These are phyloP conservation scores for Actinernus sp. DNA, from an alignment of 92 coral and sea anemone genomes.

Conservation along the genomic window DNA sequence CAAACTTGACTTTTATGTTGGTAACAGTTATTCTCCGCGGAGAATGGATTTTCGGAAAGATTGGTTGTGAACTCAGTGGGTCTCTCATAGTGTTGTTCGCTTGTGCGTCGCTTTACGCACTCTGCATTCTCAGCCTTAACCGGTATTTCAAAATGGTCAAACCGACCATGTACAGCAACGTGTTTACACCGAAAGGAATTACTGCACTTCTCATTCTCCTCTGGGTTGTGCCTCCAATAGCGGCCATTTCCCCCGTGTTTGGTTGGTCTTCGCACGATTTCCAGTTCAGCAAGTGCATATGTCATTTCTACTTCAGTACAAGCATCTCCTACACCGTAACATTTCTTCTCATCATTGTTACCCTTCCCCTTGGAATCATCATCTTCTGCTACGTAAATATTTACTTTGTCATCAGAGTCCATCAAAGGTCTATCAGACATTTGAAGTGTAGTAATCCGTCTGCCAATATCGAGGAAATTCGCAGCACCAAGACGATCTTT, in stretches of 20 bases:
- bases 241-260: slow-evolving; percentile 64
- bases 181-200: slow-evolving; percentile 37
- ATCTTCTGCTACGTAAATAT: slow-evolving; percentile 52
- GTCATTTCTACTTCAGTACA: slow-evolving; percentile 69
- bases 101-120: slow-evolving; percentile 41
- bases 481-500: slow-evolving; percentile 60
- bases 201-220: slow-evolving; percentile 34
- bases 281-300: slow-evolving; percentile 68
- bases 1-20: slow-evolving; percentile 63
- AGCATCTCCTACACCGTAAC: slow-evolving; percentile 62
- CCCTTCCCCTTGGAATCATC: slow-evolving; percentile 40
- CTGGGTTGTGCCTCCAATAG: slow-evolving; percentile 58
- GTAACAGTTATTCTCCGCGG: slow-evolving; percentile 55
- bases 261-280: slow-evolving; percentile 77
- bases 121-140: slow-evolving; percentile 68
- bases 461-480: slow-evolving; percentile 60
- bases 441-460: slow-evolving; percentile 17
- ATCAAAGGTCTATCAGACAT: slow-evolving; percentile 30
- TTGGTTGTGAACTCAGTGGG: slow-evolving; percentile 62
- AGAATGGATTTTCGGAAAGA: slow-evolving; percentile 65
- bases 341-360: slow-evolving; percentile 36
- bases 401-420: slow-evolving; percentile 47
- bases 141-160: slow-evolving; percentile 64
- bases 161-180: slow-evolving; percentile 41
- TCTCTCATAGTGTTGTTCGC: slow-evolving; percentile 58